phyloP scores from a whole-genome alignment of 2,888 invertebrate species.

The Andrena dorsata region DNA sequence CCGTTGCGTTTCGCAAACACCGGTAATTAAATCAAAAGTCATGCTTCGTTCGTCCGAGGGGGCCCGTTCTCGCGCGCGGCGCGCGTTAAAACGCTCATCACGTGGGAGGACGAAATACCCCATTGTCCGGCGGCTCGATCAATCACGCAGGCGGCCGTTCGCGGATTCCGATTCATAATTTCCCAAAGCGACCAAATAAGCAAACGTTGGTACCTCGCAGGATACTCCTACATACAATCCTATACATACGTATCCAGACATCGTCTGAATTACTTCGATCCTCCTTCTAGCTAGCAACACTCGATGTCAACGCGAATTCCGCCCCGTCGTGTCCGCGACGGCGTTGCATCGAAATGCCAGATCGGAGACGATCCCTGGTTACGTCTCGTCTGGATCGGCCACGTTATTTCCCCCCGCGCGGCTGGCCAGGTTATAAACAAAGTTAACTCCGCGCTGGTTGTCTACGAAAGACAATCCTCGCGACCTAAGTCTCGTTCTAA shows the following conservation, averaged over 20 bases:
- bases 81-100: constrained; percentile 34
- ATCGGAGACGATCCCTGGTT: constrained; percentile 24
- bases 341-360: constrained; percentile 61
- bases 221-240: background rate
- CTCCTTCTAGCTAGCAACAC: background rate
- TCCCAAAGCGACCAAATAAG: constrained; percentile 33
- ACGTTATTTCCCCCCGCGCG: constrained; percentile 56
- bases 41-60: constrained; percentile 1
- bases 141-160: constrained; percentile 34
- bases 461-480: constrained; percentile 67
- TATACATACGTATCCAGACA: constrained; percentile 6
- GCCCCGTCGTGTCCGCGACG: constrained; percentile 25
- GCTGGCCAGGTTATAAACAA: constrained; percentile 62
- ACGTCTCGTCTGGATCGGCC: constrained; percentile 28
- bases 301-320: constrained; percentile 40
- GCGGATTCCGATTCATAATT: constrained; percentile 50
- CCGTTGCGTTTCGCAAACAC: constrained; percentile 43
- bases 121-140: constrained; percentile 53
- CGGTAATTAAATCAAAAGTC: constrained; percentile 58
- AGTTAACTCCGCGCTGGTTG: constrained; percentile 58
- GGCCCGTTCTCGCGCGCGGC: constrained; percentile 1
- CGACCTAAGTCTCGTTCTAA: constrained; percentile 71
- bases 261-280: constrained; percentile 48
- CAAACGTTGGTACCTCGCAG: constrained; percentile 18
- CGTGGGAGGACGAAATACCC: constrained; percentile 51